Evolutionary conservation across 1,140 invertebrate genomes (phyloP), one percentile per base, ranked within the genome.

Genomic region (Anastatus disparis): DNA sequence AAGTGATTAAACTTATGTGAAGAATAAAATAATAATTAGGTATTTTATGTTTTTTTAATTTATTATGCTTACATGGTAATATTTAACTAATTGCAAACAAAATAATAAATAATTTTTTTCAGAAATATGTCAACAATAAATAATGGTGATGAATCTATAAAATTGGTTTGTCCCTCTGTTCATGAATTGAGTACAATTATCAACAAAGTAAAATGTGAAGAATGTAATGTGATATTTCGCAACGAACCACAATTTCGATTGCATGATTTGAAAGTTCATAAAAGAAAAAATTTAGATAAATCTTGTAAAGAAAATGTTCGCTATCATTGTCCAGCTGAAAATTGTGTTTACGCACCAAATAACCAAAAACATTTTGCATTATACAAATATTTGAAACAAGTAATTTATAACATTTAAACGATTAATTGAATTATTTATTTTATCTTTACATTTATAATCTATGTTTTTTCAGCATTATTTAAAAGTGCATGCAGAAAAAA

Each of bases 401-500:
- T 87, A 69, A 69, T 69, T 1, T 53, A 55, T 61, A 12, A 50
- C 0, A 1, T 46, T 27, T n/a, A 10, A 3, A 38, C 66, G 12
- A 50, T 31, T 65, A 24, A 44, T 69, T 64, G 8, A n/a, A 38
- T 66, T 3, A 44, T 44, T 67, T 2, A 27, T 61, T 61, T 27
- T 46, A 26, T 50, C 27, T 12, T 1, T 31, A 56, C 53, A 62
- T 58, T 38, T 0, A 27, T 20, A 35, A 65, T n/a, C 2, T 66
- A n/a, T 53, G n/a, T 61, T 59, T 63, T 82, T 80, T 20, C 81
- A 91, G 83, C 90, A 91, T 76, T 91, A 89, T 71, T 81, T 89
- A 48, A 91, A 91, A 78, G 87, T 88, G 9, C 90, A 91, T 68
- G 87, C 88, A 12, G 81, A 85, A 12, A 91, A 89, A 79, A 85